A percentile compares a stretch with the other conserved stretches of the same genome.
These are phyloP conservation scores for Alcis repandata DNA, from an alignment of 2,888 invertebrate species.

Conservation along the genomic window DNA sequence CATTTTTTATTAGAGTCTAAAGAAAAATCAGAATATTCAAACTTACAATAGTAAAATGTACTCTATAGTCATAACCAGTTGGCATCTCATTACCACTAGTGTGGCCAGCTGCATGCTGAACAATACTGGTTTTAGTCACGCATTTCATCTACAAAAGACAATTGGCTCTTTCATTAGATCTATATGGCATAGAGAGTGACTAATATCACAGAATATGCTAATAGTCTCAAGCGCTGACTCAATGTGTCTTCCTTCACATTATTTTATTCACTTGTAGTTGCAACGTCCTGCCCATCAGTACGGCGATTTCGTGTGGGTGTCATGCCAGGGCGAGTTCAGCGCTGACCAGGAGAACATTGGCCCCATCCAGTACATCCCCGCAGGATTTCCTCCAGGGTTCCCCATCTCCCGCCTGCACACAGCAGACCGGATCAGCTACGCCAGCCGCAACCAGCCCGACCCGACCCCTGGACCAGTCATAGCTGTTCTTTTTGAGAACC, in stretches of 20 bases:
- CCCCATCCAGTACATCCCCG: constrained; percentile 89
- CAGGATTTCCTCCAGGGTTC: constrained; percentile 86
- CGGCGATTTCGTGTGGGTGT: constrained; percentile 91
- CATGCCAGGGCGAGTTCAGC: constrained; percentile 92
- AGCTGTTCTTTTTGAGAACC: constrained; percentile 77
- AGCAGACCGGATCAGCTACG: constrained; percentile 73
- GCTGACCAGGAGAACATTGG: constrained; percentile 93
- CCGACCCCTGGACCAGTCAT: constrained; percentile 70
- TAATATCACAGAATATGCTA: too few relatives aligned
- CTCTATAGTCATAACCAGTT: too few relatives aligned
- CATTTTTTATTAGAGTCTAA: too few relatives aligned
- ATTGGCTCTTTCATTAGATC: too few relatives aligned
- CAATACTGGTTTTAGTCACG: neutral
- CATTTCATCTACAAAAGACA: too few relatives aligned
- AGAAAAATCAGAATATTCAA: too few relatives aligned
- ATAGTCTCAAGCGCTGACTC: too few relatives aligned
- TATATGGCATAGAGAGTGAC: too few relatives aligned
- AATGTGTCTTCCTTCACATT: neutral
- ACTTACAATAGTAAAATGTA: too few relatives aligned
- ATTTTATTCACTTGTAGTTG: constrained; percentile 51
- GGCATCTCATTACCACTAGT: too few relatives aligned
- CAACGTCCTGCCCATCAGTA: constrained; percentile 69
- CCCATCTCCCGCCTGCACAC: constrained; percentile 72
- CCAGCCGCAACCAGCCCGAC: constrained; percentile 69
- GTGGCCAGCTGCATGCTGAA: too few relatives aligned